Conservation (phyloP, 2,888 invertebrate species). For the Leptogaster cylindrica region DNA sequence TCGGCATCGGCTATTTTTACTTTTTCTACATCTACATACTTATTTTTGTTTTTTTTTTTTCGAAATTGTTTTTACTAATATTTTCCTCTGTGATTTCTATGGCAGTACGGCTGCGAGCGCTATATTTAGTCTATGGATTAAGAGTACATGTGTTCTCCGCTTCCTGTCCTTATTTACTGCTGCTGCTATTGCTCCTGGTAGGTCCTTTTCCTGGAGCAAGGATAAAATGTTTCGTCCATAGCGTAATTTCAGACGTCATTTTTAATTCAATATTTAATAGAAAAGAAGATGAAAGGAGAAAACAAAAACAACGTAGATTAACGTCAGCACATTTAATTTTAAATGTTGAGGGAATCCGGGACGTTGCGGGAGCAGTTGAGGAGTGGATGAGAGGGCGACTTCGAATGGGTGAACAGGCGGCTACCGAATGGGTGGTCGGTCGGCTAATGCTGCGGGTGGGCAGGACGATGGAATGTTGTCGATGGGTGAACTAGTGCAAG, state of each 20-base stretch:
- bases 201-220: not conserved
- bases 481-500: conserved; percentile 15
- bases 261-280: conserved; percentile 11
- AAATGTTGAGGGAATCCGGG: not conserved
- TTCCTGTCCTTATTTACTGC: conserved; percentile 17
- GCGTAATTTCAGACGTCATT: conserved; percentile 26
- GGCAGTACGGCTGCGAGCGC: not conserved
- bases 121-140: not conserved
- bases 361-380: not conserved
- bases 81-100: conserved; percentile 19
- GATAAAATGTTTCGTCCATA: no score
- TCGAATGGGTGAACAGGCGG: not conserved
- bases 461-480: no score
- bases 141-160: not conserved
- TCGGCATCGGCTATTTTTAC: no score
- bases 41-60: no score
- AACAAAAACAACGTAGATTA: conserved; percentile 29
- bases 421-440: not conserved
- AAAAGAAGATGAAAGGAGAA: conserved; percentile 1
- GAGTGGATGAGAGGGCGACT: not conserved
- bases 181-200: not conserved
- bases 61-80: no score
- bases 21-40: no score
- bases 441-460: no score
- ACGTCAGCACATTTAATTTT: conserved; percentile 33